These are phyloP conservation scores for Drosophila truncata DNA, from an alignment of 1,140 invertebrate species.

Conservation along the genomic window DNA sequence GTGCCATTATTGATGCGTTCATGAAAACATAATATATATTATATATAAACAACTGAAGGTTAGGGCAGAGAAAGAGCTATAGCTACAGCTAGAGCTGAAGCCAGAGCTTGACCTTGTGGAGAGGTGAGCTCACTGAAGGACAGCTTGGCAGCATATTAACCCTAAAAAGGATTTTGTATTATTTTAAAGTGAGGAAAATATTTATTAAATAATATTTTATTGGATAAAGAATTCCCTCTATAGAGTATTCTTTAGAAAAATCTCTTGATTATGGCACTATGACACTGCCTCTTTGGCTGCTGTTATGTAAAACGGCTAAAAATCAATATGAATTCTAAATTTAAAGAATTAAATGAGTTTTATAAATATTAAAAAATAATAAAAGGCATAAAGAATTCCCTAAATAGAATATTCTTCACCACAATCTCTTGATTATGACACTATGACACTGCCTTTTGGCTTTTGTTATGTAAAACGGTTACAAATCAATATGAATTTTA, in stretches of 20 bases:
- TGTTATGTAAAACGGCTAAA: neutral
- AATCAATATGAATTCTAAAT: neutral
- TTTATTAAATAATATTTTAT: neutral
- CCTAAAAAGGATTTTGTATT: too few species aligned
- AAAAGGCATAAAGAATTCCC: too few species aligned
- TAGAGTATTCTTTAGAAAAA: too few species aligned
- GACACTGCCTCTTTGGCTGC: neutral
- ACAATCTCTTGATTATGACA: neutral
- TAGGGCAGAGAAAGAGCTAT: neutral
- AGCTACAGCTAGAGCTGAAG: neutral
- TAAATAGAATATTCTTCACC: too few species aligned
- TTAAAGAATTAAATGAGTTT: neutral
- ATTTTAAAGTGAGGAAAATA: neutral
- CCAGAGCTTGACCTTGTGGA: slow-evolving; percentile 6
- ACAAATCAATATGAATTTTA: neutral
- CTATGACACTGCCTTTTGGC: neutral
- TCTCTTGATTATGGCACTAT: neutral
- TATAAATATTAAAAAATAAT: too few species aligned
- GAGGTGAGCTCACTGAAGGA: neutral
- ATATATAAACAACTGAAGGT: neutral
- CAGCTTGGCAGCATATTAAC: neutral
- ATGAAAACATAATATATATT: slow-evolving; percentile 3
- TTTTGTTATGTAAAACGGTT: neutral
- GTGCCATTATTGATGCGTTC: slow-evolving; percentile 27
- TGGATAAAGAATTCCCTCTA: too few species aligned